Evolutionary conservation across 2,888 invertebrate genomes (phyloP), one percentile per base, ranked within the genome.

Genomic region (Drosophila quinaria): DNA sequence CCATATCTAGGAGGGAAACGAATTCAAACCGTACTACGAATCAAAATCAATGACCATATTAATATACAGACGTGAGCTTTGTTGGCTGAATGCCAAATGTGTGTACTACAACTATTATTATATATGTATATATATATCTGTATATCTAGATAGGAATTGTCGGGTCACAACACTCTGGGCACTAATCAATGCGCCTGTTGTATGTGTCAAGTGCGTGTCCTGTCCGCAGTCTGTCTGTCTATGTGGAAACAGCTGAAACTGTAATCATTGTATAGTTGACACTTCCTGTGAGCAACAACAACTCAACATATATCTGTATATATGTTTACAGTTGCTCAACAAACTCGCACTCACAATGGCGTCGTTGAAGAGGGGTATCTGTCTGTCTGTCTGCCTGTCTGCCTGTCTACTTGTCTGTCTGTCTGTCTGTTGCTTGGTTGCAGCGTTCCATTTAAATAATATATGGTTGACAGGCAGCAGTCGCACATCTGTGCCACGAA

Each of bases 361-460:
- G 29, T 22, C 33, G 44, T 9, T 4, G 33, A n/a, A 33, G 37
- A 35, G 31, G 9, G 42, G 9, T 17, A 42, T 55, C 33, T 59
- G 58, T 8, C 46, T 46, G 52, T 35, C 25, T 22, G 19, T 5
- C 22, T 22, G 37, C 15, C 62, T 15, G 56, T 51, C n/a, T n/a
- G n/a, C n/a, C n/a, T n/a, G 70, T 13, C 19, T 17, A 22, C 11
- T n/a, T 46, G 19, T 46, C 37, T 25, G 25, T 6, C 37, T 25
- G 25, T 6, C 6, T 62, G 50, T 62, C 73, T 78, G 51, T 42
- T 44, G 70, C 50, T 64, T 55, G 63, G 37, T 52, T 89, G 83
- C 89, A 89, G 42, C 63, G 71, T 68, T 63, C 66, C 87, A 83
- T 83, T 89, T 87, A 70, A 83, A 89, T 83, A 89, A 87, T 74